Base-by-base conservation (phyloP, 1,140 invertebrate species). In the Calliopsis andreniformis region DNA sequence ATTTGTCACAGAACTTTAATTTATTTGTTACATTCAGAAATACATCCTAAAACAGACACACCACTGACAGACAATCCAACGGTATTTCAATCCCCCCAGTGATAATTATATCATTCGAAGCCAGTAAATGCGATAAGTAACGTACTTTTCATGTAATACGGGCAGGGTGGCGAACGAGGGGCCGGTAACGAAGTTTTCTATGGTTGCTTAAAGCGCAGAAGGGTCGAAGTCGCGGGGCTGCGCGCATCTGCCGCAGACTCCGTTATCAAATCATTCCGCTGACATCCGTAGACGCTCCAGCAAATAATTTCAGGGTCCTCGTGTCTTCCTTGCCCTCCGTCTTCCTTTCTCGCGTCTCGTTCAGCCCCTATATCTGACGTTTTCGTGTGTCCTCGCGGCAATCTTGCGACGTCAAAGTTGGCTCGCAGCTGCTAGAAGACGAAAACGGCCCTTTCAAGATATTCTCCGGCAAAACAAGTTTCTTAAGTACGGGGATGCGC, bases 221-320 rank as follows among this genome's bases (percentile, higher is more conserved):
- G 43, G 47, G 47, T 6, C 25, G 62, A 58, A 20, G 42, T 42
- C 51, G 49, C 43, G 61, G 43, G 47, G 18, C 25, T 28, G 45
- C n/a, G 66, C 67, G 55, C 76, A 61, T 82, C 70, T 83, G 76
- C 71, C 64, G 64, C 67, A 59, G 69, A 78, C 68, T 56, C 64
- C 35, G 70, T 83, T 82, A 83, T 83, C 80, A 64, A 83, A 83
- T 83, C 69, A 83, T 83, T 72, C 76, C 47, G 53, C 51, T 82
- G 76, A 75, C 76, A 82, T 67, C 80, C 64, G 66, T 82, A 82
- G 80, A 78, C 56, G 62, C 49, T 51, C 39, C 45, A 49, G 49
- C 39, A 66, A 83, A 64, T 78, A 82, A 83, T 82, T 83, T 63
- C 35, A 39, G 51, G 64, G 66, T 61, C 8, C 28, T 39, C 23